These are phyloP conservation scores for Pomacea maculata DNA, from an alignment of 1,140 invertebrate genomes.

Conservation along the genomic window DNA sequence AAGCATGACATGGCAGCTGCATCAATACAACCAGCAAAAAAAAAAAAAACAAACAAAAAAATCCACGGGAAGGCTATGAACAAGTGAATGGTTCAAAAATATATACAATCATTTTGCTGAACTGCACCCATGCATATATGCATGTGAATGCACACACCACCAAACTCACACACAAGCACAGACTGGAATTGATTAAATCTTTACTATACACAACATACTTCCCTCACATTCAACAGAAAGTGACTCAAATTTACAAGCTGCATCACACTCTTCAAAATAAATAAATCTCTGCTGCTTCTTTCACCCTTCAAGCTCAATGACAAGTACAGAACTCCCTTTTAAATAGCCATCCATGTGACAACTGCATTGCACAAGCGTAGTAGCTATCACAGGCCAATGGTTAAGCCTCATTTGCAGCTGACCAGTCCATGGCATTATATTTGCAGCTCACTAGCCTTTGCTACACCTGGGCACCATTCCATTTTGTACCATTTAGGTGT, in stretches of 20 bases:
- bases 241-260: not conserved
- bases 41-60: too few relatives aligned
- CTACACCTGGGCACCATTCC: too few relatives aligned
- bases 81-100: too few relatives aligned
- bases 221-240: not conserved
- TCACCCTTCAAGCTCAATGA: not conserved
- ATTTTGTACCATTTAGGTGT: too few relatives aligned
- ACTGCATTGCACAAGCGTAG: not conserved
- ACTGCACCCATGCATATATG: not conserved
- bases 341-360: not conserved
- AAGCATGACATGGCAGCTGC: too few relatives aligned
- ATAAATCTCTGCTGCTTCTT: not conserved
- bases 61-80: too few relatives aligned
- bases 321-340: not conserved
- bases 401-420: too few relatives aligned
- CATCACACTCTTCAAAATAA: not conserved
- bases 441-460: too few relatives aligned
- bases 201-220: not conserved
- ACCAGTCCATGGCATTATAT: too few relatives aligned
- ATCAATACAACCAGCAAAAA: too few relatives aligned
- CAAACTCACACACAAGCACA: slow-evolving; percentile 4
- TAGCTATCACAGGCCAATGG: not conserved
- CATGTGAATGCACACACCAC: not conserved
- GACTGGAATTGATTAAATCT: not conserved
- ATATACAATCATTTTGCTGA: too few relatives aligned